phyloP scores from a whole-genome alignment of 2,888 invertebrate genomes.

The Busseola fusca region DNA sequence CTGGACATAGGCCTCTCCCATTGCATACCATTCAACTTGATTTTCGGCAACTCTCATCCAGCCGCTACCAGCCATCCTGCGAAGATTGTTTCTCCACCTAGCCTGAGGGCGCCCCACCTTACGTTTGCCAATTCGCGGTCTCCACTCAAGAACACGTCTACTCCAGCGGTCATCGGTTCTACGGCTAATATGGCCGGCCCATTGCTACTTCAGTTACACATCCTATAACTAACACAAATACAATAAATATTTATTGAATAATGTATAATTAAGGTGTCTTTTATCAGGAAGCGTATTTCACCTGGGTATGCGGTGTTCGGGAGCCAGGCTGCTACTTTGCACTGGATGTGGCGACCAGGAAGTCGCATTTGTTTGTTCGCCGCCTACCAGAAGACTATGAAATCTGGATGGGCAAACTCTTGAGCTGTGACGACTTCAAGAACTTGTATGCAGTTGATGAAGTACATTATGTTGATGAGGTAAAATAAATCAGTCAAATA shows the following conservation, averaged over 20 bases:
- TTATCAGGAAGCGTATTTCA: conserved; percentile 97
- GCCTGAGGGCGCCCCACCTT: no score
- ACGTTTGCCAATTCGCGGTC: no score
- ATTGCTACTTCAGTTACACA: no score
- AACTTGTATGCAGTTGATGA: conserved; percentile 95
- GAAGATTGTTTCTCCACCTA: no score
- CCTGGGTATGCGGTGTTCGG: conserved; percentile 97
- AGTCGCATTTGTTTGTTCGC: conserved; percentile 95
- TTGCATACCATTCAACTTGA: no score
- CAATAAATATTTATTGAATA: not conserved
- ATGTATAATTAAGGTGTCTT: not conserved
- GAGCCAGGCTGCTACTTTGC: conserved; percentile 97
- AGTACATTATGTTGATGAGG: conserved; percentile 94
- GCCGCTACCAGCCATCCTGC: no score
- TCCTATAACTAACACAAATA: not conserved
- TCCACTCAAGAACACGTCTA: no score
- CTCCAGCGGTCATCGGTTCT: no score
- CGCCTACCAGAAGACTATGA: conserved; percentile 95
- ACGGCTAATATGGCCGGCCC: no score
- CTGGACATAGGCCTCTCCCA: no score
- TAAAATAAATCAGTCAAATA: conserved; percentile 69
- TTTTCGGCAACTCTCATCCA: no score
- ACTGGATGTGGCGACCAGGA: conserved; percentile 92
- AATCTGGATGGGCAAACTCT: conserved; percentile 97
- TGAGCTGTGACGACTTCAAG: conserved; percentile 92